Conservation (phyloP, 2,888 invertebrate species). For the Acronicta psi region DNA sequence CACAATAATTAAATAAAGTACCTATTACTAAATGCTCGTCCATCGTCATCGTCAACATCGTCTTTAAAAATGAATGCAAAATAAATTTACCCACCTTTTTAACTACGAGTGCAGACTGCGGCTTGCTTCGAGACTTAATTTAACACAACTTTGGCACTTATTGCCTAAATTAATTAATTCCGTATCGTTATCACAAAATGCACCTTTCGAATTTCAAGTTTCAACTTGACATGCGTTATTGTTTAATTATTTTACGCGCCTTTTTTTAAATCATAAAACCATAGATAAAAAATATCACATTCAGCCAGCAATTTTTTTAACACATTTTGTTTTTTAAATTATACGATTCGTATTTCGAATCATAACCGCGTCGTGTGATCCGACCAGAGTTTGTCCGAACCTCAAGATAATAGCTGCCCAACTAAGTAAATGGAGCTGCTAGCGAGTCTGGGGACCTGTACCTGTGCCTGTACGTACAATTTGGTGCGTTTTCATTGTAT, state of each 20-base stretch:
- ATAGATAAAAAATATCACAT: conserved; percentile 15
- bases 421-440: conserved; percentile 65
- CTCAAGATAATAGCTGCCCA: conserved; percentile 69
- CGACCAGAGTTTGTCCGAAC: conserved; percentile 62
- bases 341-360: conserved; percentile 5
- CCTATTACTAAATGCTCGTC: no score
- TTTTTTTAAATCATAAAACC: neutral
- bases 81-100: conserved; percentile 20
- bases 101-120: neutral
- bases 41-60: no score
- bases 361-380: conserved; percentile 25
- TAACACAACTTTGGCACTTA: conserved; percentile 3
- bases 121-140: neutral
- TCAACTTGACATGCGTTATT: no score
- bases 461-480: conserved; percentile 42
- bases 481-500: conserved; percentile 63
- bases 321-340: neutral
- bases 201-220: no score
- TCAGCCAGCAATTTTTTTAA: conserved; percentile 8
- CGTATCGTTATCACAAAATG: no score
- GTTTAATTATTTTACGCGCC: no score
- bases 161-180: neutral
- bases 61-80: no score
- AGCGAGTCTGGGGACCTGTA: conserved; percentile 45
- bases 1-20: no score